A percentile compares a stretch with the other conserved stretches of the same genome.
These are phyloP conservation scores for Menura novaehollandiae DNA, from an alignment of 2,113 vertebrate species.

Conservation along the genomic window DNA sequence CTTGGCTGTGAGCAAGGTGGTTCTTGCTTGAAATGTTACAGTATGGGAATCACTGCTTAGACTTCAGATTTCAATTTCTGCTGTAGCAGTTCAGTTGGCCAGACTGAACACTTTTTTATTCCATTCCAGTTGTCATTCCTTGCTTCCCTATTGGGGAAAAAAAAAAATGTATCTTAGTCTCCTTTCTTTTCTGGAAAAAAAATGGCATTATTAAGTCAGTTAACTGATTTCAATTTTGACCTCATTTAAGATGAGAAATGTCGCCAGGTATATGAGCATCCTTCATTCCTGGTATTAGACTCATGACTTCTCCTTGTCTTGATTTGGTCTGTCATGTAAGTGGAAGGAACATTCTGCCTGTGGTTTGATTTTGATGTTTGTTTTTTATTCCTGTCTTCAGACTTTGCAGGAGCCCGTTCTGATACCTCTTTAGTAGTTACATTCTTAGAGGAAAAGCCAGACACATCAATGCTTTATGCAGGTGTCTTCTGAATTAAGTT, in stretches of 20 bases:
- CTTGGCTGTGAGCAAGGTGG: not conserved
- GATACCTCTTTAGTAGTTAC: not conserved
- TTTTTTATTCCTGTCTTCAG: not conserved
- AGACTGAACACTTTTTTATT: not conserved
- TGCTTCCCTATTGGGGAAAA: not conserved
- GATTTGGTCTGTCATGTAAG: not conserved
- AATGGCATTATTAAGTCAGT: not conserved
- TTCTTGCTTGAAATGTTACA: not conserved
- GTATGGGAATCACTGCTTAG: not conserved
- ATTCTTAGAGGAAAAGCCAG: not conserved
- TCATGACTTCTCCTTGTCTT: not conserved
- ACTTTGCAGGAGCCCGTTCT: not conserved
- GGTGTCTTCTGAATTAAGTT: not conserved
- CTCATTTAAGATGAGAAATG: not conserved
- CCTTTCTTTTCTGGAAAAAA: not conserved
- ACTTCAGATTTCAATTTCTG: not conserved
- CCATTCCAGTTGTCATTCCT: not conserved
- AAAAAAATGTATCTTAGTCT: not conserved
- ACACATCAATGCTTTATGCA: not conserved
- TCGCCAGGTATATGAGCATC: not conserved
- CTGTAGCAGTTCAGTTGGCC: not conserved
- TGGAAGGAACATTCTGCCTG: not conserved
- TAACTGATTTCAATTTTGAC: not conserved
- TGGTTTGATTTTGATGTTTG: not conserved
- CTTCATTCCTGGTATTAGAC: not conserved